phyloP scores from a whole-genome alignment of 2,797 vertebrate genomes.

The Tokudaia tokunoshimensis region DNA sequence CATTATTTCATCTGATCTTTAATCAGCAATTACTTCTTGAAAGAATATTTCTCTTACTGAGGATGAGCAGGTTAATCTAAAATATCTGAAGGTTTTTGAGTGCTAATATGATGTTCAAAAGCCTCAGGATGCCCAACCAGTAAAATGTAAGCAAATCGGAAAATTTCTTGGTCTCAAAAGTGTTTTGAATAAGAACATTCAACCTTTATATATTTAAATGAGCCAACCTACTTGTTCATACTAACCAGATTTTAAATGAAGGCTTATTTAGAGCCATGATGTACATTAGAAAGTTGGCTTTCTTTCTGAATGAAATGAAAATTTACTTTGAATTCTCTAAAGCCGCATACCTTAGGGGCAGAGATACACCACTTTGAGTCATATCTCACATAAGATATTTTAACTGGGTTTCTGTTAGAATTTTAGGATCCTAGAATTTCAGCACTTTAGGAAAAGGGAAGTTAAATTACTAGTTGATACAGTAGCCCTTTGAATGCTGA shows the following conservation, averaged over 20 bases:
- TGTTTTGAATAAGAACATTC: not conserved
- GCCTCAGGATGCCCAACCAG: not conserved
- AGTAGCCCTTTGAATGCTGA: conserved; percentile 8
- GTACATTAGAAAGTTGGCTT: not conserved
- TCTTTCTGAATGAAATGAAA: conserved; percentile 16
- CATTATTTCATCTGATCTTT: conserved; percentile 29
- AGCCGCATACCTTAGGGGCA: not conserved
- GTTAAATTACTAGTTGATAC: not conserved
- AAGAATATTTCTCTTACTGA: conserved; percentile 6
- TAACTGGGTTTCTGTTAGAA: conserved; percentile 10
- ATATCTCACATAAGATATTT: not conserved
- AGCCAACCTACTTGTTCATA: not conserved
- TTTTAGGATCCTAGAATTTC: conserved; percentile 58
- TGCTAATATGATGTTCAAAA: not conserved
- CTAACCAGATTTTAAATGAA: conserved; percentile 23
- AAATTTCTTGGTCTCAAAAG: not conserved
- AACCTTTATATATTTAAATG: conserved; percentile 19
- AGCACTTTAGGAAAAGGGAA: not conserved
- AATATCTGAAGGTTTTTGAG: not conserved
- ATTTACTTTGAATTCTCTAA: conserved; percentile 33
- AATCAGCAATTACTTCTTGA: conserved; percentile 25
- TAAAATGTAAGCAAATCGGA: not conserved
- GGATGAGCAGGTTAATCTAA: not conserved
- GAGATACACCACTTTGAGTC: conserved; percentile 9
- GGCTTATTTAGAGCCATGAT: not conserved